Conservation (phyloP, 2,797 vertebrate species). For the Periparus ater region DNA sequence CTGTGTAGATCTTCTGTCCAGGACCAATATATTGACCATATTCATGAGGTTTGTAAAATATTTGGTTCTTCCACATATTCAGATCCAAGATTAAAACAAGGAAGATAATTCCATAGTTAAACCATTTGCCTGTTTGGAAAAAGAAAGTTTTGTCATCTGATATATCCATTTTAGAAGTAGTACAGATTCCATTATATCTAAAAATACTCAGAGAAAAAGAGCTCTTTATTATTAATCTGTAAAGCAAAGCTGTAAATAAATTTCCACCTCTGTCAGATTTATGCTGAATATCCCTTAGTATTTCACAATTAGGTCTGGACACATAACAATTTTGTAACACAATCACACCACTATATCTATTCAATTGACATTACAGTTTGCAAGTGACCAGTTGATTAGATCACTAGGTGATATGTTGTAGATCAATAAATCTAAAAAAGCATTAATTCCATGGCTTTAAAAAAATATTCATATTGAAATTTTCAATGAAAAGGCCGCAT, state of each 20-base stretch:
- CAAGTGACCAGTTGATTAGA: conserved; percentile 49
- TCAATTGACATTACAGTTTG: conserved; percentile 32
- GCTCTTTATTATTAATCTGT: background rate
- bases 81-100: conserved; percentile 97
- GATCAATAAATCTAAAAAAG: conserved; percentile 36
- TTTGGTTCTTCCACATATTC: conserved; percentile 99
- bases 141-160: conserved; percentile 39
- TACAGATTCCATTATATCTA: background rate
- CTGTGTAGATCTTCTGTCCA: conserved; percentile 94
- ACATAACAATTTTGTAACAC: conserved; percentile 40
- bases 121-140: conserved; percentile 92
- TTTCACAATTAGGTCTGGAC: conserved; percentile 44
- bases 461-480: conserved; percentile 33
- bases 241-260: conserved; percentile 40
- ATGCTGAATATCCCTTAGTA: conserved; percentile 19
- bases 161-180: background rate
- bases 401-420: background rate
- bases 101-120: conserved; percentile 99
- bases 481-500: background rate
- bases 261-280: background rate
- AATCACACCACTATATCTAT: background rate
- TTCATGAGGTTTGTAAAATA: conserved; percentile 97
- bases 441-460: conserved; percentile 2
- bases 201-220: background rate
- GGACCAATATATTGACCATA: conserved; percentile 97